Base-by-base conservation (phyloP, 2,113 vertebrate genomes). In the Anarrhichthys ocellatus region DNA sequence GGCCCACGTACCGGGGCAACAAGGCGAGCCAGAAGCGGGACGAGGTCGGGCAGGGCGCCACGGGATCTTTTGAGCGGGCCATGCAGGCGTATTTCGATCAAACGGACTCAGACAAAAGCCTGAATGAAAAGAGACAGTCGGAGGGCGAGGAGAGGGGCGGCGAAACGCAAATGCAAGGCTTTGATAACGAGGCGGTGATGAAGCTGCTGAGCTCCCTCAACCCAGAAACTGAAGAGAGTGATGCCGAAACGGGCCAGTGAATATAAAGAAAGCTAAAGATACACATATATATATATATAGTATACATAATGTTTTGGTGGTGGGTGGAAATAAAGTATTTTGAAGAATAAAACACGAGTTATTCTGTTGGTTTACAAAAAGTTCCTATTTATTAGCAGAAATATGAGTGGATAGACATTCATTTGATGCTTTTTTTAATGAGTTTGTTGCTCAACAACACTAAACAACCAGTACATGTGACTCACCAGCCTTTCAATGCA, bases 101-200 rank as follows among this genome's bases (percentile, higher is more conserved):
- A 59, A 89, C 95, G 78, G 95, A 92, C 81, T 93, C 94, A 0
- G 94, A 93, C 0, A 95, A 93, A 83, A 36, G 92, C 78, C 75
- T 74, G 1, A 85, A 87, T 0, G 91, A 96, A 70, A 97, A 96
- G 90, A 95, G 95, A 90, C 84, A 96, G 42, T 90, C 95, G 0
- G 59, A 90, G 70, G n/a, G 86, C 0, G 90, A 79, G 0, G 95
- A 95, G 27, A 89, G 34, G 0, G 95, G 93, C 0, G 94, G 91
- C 6, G 89, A 79, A 0, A 84, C 91, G 1, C 96, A 95, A 77
- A 88, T 88, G 7, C 95, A 95, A 63, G 93, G 93, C 78, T 85
- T 94, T 71, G 97, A 97, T 76, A 96, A 97, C 82, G 96, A 97
- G 82, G 94, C 95, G 13, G 91, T 96, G 89, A 97, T 97, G 91